Percentiles rank a stretch among this genome's conserved stretches.
phyloP scores from a whole-genome alignment of 2,113 vertebrate species.

The Limnothrissa miodon region DNA sequence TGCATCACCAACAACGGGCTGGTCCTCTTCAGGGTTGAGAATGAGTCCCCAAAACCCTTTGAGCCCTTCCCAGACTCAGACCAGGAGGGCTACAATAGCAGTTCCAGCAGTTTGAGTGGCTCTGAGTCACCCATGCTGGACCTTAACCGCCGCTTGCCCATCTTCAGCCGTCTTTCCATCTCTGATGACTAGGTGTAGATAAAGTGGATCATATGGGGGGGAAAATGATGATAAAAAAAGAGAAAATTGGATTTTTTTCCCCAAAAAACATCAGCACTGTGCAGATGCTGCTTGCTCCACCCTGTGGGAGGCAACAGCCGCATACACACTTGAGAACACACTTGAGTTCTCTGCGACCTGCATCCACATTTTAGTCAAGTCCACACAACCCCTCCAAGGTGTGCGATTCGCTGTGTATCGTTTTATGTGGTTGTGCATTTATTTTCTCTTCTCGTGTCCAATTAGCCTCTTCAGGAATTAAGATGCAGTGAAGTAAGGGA shows the following conservation, averaged over 20 bases:
- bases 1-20: constrained; percentile 60
- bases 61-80: constrained; percentile 93
- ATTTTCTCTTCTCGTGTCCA: constrained; percentile 33
- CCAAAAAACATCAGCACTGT: background rate
- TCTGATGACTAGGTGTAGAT: constrained; percentile 90
- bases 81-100: constrained; percentile 92
- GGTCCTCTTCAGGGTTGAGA: constrained; percentile 89
- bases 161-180: constrained; percentile 99
- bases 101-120: constrained; percentile 85
- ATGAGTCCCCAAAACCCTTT: constrained; percentile 89
- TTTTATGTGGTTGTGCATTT: background rate
- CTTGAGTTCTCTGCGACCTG: constrained; percentile 26
- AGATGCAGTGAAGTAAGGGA: constrained; percentile 69
- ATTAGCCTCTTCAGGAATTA: constrained; percentile 54
- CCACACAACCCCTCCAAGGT: constrained; percentile 24
- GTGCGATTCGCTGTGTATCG: background rate
- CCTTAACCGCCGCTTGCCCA: constrained; percentile 94
- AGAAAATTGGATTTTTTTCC: background rate
- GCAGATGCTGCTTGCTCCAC: background rate
- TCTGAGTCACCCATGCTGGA: constrained; percentile 94
- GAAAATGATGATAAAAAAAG: background rate
- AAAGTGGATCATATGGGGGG: constrained; percentile 10
- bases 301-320: constrained; percentile 20
- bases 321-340: constrained; percentile 19
- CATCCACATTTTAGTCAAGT: background rate